phyloP scores from a whole-genome alignment of 2,113 vertebrate species.

The Perca fluviatilis region DNA sequence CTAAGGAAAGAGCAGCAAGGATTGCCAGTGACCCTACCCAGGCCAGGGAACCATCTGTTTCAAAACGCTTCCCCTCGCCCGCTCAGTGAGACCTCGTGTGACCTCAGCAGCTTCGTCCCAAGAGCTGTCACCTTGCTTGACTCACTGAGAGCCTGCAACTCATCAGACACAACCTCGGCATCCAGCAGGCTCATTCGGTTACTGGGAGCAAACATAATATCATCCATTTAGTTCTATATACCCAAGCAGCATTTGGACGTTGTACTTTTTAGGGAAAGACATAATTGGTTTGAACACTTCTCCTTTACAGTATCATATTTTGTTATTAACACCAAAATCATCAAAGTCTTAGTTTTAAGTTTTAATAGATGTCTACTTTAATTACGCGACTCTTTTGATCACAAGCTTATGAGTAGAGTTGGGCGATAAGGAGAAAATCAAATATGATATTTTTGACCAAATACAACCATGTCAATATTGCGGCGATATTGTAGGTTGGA shows the following conservation, averaged over 20 bases:
- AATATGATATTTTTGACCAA: too few species aligned
- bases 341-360: too few species aligned
- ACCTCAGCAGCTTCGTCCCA: slow-evolving; percentile 30
- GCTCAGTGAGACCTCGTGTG: slow-evolving; percentile 36
- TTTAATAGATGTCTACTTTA: too few species aligned
- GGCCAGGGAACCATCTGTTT: slow-evolving; percentile 61
- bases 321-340: not conserved
- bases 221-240: not conserved
- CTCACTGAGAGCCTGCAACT: slow-evolving; percentile 9
- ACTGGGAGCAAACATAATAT: not conserved
- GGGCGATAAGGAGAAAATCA: too few species aligned
- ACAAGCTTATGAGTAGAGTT: too few species aligned
- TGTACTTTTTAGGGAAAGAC: not conserved
- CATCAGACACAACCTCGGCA: not conserved
- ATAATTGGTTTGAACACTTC: too few species aligned
- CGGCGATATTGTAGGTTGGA: too few species aligned
- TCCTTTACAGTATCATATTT: not conserved
- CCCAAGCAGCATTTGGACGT: not conserved
- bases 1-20: slow-evolving; percentile 49
- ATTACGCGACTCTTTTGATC: not conserved
- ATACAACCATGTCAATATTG: too few species aligned
- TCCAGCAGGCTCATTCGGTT: not conserved
- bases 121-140: slow-evolving; percentile 36
- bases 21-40: slow-evolving; percentile 8
- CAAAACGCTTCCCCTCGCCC: not conserved